A percentile compares a stretch with the other conserved stretches of the same genome.
These are phyloP conservation scores for Drosophila antonietae DNA, from an alignment of 2,888 invertebrate genomes.

Conservation along the genomic window DNA sequence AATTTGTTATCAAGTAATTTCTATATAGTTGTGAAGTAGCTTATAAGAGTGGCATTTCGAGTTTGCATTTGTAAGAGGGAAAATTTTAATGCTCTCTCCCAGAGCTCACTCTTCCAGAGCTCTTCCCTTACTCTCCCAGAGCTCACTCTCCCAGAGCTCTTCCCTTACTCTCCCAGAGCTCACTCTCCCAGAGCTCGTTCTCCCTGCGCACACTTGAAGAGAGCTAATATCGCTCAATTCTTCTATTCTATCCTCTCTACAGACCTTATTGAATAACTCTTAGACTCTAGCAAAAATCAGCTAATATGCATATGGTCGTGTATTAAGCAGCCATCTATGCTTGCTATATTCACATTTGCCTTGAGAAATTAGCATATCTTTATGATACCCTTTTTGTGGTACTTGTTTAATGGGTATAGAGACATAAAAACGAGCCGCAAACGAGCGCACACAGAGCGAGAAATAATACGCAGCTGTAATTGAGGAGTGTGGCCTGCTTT, in stretches of 20 bases:
- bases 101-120: no score
- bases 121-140: no score
- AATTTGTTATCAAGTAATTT: not conserved
- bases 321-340: not conserved
- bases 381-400: conserved; percentile 2
- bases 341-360: not conserved
- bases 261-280: not conserved
- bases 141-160: no score
- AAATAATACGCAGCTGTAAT: not conserved
- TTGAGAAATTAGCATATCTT: not conserved
- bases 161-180: no score
- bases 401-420: conserved; percentile 9
- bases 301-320: not conserved
- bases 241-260: not conserved
- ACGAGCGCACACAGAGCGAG: not conserved
- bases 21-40: no score
- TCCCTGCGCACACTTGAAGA: no score
- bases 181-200: no score
- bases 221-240: not conserved
- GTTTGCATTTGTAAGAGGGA: no score
- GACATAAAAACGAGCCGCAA: conserved; percentile 6
- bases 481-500: not conserved
- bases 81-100: no score
- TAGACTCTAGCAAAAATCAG: not conserved
- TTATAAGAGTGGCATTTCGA: no score